These are phyloP conservation scores for Opisthocomus hoazin DNA, from an alignment of 2,113 vertebrate genomes.

Conservation along the genomic window DNA sequence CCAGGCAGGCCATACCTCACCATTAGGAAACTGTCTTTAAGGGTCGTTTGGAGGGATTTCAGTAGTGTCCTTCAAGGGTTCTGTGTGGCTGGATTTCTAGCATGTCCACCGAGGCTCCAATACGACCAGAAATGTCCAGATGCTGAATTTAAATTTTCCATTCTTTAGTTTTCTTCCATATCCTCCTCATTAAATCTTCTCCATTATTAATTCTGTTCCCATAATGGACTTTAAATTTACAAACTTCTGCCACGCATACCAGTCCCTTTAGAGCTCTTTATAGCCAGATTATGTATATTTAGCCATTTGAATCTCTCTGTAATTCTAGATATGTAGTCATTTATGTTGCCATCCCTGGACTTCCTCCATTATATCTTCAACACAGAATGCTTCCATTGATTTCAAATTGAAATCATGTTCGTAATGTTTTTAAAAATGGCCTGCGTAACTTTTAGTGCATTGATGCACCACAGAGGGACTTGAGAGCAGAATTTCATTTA, in stretches of 20 bases:
- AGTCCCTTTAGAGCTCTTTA: neutral
- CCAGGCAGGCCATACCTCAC: neutral
- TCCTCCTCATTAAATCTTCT: neutral
- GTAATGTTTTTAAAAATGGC: neutral
- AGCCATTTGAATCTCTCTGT: neutral
- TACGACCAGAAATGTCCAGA: neutral
- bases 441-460: neutral
- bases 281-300: neutral
- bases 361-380: neutral
- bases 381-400: neutral
- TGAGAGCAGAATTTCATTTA: neutral
- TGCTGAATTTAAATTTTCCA: neutral
- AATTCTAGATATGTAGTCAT: neutral
- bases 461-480: neutral
- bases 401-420: neutral
- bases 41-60: fast-evolving
- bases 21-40: neutral
- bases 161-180: neutral
- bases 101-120: neutral
- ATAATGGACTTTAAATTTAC: neutral
- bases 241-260: neutral
- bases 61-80: neutral
- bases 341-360: neutral
- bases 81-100: neutral
- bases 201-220: neutral